Conservation (phyloP, 2,113 vertebrate genomes). For the Petromus typicus region DNA sequence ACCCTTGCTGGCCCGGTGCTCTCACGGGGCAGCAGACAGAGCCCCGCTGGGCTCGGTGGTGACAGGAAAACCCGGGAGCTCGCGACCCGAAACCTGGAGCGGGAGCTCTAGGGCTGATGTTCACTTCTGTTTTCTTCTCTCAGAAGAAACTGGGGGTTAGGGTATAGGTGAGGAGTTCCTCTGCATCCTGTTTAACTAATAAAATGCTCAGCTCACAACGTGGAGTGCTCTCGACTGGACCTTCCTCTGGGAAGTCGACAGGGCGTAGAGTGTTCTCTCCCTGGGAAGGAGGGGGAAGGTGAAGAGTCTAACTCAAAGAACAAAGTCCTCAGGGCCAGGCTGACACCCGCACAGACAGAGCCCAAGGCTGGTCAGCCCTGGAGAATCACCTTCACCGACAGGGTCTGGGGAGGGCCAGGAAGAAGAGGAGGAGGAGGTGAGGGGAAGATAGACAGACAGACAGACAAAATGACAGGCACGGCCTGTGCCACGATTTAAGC, state of each 20-base stretch:
- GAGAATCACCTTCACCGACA: not conserved
- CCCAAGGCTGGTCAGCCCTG: not conserved
- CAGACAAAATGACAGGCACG: not conserved
- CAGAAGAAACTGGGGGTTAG: fast-evolving
- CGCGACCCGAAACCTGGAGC: not conserved
- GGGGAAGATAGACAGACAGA: conserved; percentile 24
- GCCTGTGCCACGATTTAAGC: too few relatives aligned
- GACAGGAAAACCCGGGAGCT: not conserved
- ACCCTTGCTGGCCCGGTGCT: too few relatives aligned
- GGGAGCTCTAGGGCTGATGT: not conserved
- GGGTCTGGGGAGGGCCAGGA: not conserved
- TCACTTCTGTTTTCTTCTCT: not conserved
- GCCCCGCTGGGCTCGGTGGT: not conserved
- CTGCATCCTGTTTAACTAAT: not conserved
- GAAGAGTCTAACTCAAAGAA: not conserved
- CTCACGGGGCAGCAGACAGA: not conserved
- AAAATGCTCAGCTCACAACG: not conserved
- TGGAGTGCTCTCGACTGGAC: not conserved
- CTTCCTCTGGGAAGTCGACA: not conserved
- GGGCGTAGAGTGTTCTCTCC: not conserved
- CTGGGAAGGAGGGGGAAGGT: not conserved
- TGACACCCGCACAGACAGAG: not conserved
- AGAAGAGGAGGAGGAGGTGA: not conserved
- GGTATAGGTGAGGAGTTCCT: not conserved
- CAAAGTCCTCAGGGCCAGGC: not conserved